Evolutionary conservation across 1,140 invertebrate genomes (phyloP).

Genomic region (Drosophila micromelanica): DNA sequence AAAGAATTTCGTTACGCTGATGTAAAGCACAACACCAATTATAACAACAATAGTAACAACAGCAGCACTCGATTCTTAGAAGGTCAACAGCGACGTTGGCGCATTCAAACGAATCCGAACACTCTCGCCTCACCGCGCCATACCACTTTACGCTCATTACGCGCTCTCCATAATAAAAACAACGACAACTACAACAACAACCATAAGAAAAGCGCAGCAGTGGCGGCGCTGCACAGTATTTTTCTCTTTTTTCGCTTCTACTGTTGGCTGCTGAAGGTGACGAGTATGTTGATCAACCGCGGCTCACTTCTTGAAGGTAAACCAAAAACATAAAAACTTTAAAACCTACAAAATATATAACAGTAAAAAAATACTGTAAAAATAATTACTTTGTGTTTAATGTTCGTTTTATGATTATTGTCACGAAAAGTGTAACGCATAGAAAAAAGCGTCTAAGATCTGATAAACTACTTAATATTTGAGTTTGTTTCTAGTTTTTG

Average conservation of each 20-base stretch:
- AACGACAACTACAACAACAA: no score
- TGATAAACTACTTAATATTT: no score
- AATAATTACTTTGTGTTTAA: constrained; percentile 6
- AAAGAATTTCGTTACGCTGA: constrained; percentile 37
- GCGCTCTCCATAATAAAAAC: background rate
- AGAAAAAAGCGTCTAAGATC: no score
- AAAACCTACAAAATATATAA: constrained; percentile 2
- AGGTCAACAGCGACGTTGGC: constrained; percentile 52
- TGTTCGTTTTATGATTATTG: no score
- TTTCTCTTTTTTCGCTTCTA: constrained; percentile 69
- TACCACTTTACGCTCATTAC: constrained; percentile 1
- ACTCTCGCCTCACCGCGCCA: background rate
- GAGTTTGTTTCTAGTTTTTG: no score
- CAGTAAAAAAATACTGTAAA: constrained; percentile 7
- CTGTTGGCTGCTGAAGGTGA: constrained; percentile 62
- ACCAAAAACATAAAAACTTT: background rate
- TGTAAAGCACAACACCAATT: constrained; percentile 25
- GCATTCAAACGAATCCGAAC: background rate
- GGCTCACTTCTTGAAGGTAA: constrained; percentile 74
- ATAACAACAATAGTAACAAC: constrained; percentile 13
- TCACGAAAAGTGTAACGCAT: background rate
- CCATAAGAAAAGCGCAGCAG: constrained; percentile 26
- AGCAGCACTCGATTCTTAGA: constrained; percentile 40
- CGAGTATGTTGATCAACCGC: constrained; percentile 75
- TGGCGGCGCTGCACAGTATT: constrained; percentile 63